A percentile compares a stretch with the other conserved stretches of the same genome.
These are phyloP conservation scores for Acleris sparsana DNA, from an alignment of 2,888 invertebrate species.

Conservation along the genomic window DNA sequence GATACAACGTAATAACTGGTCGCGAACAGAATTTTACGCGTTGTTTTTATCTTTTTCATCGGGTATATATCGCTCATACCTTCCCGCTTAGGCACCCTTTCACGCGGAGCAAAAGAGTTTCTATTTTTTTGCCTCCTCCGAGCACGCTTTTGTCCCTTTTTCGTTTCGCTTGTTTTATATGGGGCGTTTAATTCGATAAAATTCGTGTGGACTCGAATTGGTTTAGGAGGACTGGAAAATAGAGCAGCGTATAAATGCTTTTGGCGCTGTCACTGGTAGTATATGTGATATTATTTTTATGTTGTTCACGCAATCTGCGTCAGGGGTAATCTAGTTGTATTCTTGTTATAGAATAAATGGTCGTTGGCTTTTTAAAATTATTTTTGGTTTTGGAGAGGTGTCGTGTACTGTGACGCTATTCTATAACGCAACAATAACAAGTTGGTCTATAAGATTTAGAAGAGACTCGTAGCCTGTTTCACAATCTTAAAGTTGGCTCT, in stretches of 20 bases:
- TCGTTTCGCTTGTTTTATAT: slow-evolving; percentile 74
- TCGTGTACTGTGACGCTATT: background rate
- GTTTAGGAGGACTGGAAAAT: slow-evolving; percentile 61
- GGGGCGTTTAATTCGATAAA: slow-evolving; percentile 76
- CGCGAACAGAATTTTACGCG: slow-evolving; percentile 36
- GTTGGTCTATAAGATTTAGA: no score
- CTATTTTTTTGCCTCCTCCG: slow-evolving; percentile 58
- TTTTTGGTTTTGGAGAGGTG: background rate
- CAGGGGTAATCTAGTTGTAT: slow-evolving; percentile 3
- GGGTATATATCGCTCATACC: slow-evolving; percentile 41
- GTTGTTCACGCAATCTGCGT: slow-evolving; percentile 22
- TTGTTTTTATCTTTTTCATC: slow-evolving; percentile 45
- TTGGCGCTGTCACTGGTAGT: slow-evolving; percentile 42
- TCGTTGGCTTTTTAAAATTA: background rate
- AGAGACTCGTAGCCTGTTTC: no score
- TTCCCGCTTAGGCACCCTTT: slow-evolving; percentile 42
- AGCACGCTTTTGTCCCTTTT: slow-evolving; percentile 67
- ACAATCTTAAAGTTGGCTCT: no score
- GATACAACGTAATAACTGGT: slow-evolving; percentile 18
- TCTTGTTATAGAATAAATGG: background rate
- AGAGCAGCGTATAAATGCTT: slow-evolving; percentile 53
- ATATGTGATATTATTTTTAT: slow-evolving; percentile 24
- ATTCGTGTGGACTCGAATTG: slow-evolving; percentile 69
- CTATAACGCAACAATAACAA: background rate
- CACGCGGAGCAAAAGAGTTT: slow-evolving; percentile 53